Evolutionary conservation across 2,888 invertebrate genomes (phyloP).

Genomic region (Bedellia somnulentella): DNA sequence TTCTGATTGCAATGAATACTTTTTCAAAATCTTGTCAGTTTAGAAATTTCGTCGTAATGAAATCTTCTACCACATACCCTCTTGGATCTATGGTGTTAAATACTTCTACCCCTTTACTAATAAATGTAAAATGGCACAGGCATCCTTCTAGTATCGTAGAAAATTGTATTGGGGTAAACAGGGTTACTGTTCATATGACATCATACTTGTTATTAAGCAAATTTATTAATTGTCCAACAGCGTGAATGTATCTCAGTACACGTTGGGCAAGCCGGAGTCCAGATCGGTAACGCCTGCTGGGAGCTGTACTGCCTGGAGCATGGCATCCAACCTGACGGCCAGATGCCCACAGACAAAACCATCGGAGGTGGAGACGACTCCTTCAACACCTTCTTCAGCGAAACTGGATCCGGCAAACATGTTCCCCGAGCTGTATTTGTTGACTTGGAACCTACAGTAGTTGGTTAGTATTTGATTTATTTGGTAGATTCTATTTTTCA

Average conservation of each 20-base stretch:
- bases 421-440: slow-evolving; percentile 94
- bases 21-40: no score
- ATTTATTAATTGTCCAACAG: slow-evolving; percentile 29
- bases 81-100: not conserved
- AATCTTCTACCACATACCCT: not conserved
- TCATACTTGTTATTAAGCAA: slow-evolving; percentile 1
- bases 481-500: no score
- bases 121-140: no score
- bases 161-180: no score
- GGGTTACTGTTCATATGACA: no score
- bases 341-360: slow-evolving; percentile 92
- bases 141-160: no score
- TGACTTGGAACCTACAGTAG: slow-evolving; percentile 95
- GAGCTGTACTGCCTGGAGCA: slow-evolving; percentile 86
- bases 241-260: slow-evolving; percentile 69
- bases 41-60: not conserved
- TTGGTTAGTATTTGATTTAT: slow-evolving; percentile 44
- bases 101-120: not conserved
- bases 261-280: slow-evolving; percentile 71
- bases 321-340: slow-evolving; percentile 91
- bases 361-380: slow-evolving; percentile 91
- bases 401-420: slow-evolving; percentile 94
- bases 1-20: no score
- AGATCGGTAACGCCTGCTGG: slow-evolving; percentile 90
- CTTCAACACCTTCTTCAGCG: slow-evolving; percentile 93